Evolutionary conservation across 2,113 vertebrate species (phyloP).

Genomic region (Grus americana): DNA sequence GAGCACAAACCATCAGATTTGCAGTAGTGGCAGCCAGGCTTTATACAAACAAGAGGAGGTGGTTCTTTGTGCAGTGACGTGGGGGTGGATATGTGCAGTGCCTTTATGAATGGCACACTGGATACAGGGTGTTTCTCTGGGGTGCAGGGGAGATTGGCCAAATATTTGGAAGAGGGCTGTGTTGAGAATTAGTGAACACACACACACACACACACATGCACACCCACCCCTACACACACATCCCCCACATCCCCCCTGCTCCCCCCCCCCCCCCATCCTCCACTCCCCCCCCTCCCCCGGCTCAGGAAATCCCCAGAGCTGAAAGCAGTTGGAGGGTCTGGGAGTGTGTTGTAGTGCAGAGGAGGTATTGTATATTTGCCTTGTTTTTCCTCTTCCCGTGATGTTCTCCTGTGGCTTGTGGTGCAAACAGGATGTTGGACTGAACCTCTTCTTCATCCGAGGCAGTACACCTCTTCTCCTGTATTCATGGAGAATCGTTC

Average conservation of each 20-base stretch:
- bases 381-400: background rate
- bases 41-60: background rate
- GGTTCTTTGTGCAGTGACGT: accelerated
- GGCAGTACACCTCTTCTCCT: background rate
- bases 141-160: background rate
- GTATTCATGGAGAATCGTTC: background rate
- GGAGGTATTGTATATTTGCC: background rate
- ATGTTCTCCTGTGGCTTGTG: background rate
- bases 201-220: background rate
- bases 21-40: background rate
- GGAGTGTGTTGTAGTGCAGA: background rate
- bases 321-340: background rate
- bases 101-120: background rate
- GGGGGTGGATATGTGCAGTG: background rate
- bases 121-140: background rate
- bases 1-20: background rate
- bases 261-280: too few relatives aligned
- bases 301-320: constrained; percentile 7
- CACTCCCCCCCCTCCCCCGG: background rate
- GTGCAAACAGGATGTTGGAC: background rate
- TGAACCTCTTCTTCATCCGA: background rate
- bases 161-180: background rate
- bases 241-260: too few relatives aligned
- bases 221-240: too few relatives aligned
- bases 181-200: background rate